phyloP scores from a whole-genome alignment of 2,113 vertebrate species.

The Bos javanicus region DNA sequence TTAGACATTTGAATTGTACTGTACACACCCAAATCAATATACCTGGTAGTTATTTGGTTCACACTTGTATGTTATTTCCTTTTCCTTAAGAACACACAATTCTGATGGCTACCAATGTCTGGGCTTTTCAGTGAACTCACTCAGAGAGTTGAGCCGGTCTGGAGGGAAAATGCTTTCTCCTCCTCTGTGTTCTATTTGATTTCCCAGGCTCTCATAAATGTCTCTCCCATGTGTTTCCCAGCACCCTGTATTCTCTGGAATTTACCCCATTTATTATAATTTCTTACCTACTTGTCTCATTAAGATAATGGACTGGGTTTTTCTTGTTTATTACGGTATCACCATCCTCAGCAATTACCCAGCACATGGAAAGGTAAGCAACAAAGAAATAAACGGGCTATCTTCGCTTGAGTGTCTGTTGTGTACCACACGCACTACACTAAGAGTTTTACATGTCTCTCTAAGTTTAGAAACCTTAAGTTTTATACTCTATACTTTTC shows the following conservation, averaged over 20 bases:
- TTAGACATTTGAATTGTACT: background rate
- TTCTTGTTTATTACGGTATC: background rate
- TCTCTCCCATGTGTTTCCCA: background rate
- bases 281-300: background rate
- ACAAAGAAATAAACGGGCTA: background rate
- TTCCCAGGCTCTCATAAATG: background rate
- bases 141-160: background rate
- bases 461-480: background rate
- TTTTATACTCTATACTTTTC: background rate
- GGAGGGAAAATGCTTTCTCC: background rate
- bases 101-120: background rate
- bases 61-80: background rate
- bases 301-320: background rate
- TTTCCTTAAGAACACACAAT: background rate
- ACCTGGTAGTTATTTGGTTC: background rate
- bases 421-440: background rate
- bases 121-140: background rate
- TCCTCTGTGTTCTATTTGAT: background rate
- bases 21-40: background rate
- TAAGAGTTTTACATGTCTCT: background rate
- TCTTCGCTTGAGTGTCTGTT: background rate
- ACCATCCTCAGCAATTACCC: background rate
- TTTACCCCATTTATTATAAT: background rate
- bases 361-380: background rate
- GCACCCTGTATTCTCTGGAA: background rate